Conservation (phyloP, 2,888 invertebrate genomes). For the Conus canariensis region DNA sequence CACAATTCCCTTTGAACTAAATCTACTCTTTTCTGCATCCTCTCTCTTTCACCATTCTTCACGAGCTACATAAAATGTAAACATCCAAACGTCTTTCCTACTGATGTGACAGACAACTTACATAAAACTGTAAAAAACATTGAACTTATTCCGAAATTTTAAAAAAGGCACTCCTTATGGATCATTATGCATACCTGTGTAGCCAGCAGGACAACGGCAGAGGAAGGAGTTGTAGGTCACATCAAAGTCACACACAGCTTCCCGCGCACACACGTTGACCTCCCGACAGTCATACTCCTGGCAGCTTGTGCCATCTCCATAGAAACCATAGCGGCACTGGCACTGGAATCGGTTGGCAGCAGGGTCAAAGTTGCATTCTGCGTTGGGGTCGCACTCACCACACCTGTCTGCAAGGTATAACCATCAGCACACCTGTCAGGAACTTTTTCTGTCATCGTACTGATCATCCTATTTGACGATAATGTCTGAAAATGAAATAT, state of each 20-base stretch:
- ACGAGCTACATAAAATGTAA: too few species aligned
- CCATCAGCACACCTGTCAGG: neutral
- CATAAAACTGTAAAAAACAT: too few species aligned
- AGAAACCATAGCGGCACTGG: constrained; percentile 56
- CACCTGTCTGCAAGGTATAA: constrained; percentile 27
- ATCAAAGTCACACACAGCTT: constrained; percentile 42
- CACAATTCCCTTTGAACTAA: too few species aligned
- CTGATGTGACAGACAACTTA: too few species aligned
- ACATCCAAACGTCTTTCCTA: too few species aligned
- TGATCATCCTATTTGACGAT: neutral
- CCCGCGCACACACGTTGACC: constrained; percentile 41
- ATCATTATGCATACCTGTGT: constrained; percentile 34
- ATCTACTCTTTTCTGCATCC: too few species aligned
- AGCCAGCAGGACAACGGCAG: constrained; percentile 48
- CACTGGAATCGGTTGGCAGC: constrained; percentile 52
- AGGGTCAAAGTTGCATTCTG: constrained; percentile 51
- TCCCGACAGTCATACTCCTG: constrained; percentile 59
- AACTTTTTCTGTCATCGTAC: too few species aligned
- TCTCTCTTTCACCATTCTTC: too few species aligned
- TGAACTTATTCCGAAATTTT: too few species aligned
- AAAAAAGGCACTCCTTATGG: too few species aligned
- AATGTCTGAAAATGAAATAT: too few species aligned
- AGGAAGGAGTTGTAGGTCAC: constrained; percentile 37
- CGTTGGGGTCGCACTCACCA: constrained; percentile 55
- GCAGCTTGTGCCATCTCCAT: constrained; percentile 67